Evolutionary conservation across 2,888 invertebrate species (phyloP).

Genomic region (Platycheirus rosarum): DNA sequence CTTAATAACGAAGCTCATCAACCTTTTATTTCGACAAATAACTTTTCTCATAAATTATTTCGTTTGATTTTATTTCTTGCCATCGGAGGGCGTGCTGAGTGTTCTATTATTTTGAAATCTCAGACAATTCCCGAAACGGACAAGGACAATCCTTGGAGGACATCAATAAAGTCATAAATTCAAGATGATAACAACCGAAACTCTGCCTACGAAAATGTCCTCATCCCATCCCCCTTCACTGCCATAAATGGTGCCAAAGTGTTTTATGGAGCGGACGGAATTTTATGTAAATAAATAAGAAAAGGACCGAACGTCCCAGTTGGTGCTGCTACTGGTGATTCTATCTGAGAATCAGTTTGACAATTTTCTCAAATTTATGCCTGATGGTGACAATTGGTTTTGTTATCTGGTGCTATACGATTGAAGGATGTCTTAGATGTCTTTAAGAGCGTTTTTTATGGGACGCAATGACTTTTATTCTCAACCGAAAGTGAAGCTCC

Average conservation of each 20-base stretch:
- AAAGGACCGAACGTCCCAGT: slow-evolving; percentile 2
- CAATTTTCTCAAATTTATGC: slow-evolving; percentile 39
- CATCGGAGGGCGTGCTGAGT: neutral
- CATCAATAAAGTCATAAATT: slow-evolving; percentile 53
- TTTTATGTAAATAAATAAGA: slow-evolving; percentile 55
- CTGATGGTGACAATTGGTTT: slow-evolving; percentile 65
- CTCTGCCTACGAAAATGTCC: slow-evolving; percentile 8
- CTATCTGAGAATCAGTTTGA: slow-evolving; percentile 40
- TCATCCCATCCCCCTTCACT: neutral
- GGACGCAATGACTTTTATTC: slow-evolving; percentile 31
- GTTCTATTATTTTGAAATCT: slow-evolving; percentile 20
- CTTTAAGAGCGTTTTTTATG: slow-evolving; percentile 2
- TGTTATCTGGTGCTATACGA: slow-evolving; percentile 47
- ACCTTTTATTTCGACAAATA: slow-evolving; percentile 50
- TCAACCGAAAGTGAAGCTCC: slow-evolving; percentile 11
- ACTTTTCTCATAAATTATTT: slow-evolving; percentile 43
- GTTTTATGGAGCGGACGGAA: slow-evolving; percentile 49
- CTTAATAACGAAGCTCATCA: slow-evolving; percentile 35
- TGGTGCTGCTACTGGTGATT: neutral
- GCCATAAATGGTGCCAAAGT: slow-evolving; percentile 9
- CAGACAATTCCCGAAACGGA: slow-evolving; percentile 17
- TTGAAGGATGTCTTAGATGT: slow-evolving; percentile 43
- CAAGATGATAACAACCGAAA: slow-evolving; percentile 28
- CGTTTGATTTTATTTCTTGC: slow-evolving; percentile 14
- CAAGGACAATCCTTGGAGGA: slow-evolving; percentile 13